Base-by-base conservation (phyloP, 1,140 invertebrate genomes). In the Drosophila sp. region DNA sequence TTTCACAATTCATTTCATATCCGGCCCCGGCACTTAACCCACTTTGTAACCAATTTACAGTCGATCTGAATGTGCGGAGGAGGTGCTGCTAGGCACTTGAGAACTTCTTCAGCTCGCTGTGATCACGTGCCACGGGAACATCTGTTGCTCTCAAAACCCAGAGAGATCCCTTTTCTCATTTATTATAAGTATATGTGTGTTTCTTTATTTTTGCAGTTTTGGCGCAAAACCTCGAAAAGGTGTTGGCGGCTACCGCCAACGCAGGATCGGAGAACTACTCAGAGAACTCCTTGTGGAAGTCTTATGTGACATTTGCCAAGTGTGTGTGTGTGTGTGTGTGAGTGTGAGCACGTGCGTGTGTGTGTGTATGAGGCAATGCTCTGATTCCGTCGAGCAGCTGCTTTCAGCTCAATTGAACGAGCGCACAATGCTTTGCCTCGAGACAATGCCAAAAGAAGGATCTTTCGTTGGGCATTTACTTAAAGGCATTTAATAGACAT, bases 11-110 rank as follows among this genome's bases (percentile, higher is more conserved):
- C 82, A 25, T 25, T 27, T 50, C 44, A 50, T 25, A 50, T 50
- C 44, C 44, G 44, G 44, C 6, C 44, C 66, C 75, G 83, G 75
- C 82, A 82, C 79, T 86, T 87, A 86, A 87, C 82, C 82, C 82
- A 76, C 17, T 76, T 86, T 62, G 63, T 74, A 44, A 17, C 66
- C 74, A 77, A 76, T 77, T 77, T 57, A 70, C 44, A 65, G 66
- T 66, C 75, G 3, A 76, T 71, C 75, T 2, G n/a, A 50, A 77
- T 76, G 72, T 70, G 17, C 17, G 17, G 17, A 17, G 73, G 66
- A 30, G 56, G 56, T 38, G 56, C 23, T 27, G 44, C 8, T 44
- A 60, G 25, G 50, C 74, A 76, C 74, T 76, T 76, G 66, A 76
- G 73, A 60, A 61, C 4, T 56, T 62, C 44, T 70, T n/a, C 72